Base-by-base conservation (phyloP, 1,140 invertebrate genomes). In the Solenopsis fugax region DNA sequence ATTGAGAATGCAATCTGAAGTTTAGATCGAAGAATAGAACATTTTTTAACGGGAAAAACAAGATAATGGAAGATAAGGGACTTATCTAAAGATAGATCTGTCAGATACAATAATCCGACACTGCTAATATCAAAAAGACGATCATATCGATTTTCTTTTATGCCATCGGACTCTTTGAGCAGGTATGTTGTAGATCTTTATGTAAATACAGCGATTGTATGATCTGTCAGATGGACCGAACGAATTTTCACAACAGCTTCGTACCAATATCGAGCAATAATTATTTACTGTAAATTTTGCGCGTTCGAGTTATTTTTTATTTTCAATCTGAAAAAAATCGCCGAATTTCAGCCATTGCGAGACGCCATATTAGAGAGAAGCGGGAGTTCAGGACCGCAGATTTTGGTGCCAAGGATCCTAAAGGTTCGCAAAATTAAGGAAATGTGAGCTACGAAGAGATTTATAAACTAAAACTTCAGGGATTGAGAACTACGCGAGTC, bases 161-260 rank as follows among this genome's bases (percentile, higher is more conserved):
- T 56, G 12, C 21, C 3, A 21, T 77, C 48, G 21, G 48, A 85
- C 37, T 85, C 24, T 76, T 76, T 76, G 34, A 78, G 58, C 82
- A 85, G 21, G 48, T 24, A 78, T 54, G 7, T 67, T 29, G 37
- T 87, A 89, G 77, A 76, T 73, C 56, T 78, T 72, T 41, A 18
- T 89, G 85, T 90, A 89, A 76, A 89, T 86, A 87, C 64, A 84
- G 65, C 37, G 72, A 65, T 71, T 90, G 69, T 90, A 80, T 84
- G 37, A 90, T 54, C 87, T 88, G 80, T 58, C 45, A 77, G 41
- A 50, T 12, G 37, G 58, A n/a, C 41, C 80, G 18, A 71, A 65
- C 29, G 71, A 50, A 16, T 58, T 24, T 75, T 41, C 67, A 21
- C 24, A 50, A 16, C 62, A 81, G 54, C 45, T 90, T 82, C 13